Percentiles rank a stretch among this genome's conserved stretches.
phyloP scores from a whole-genome alignment of 2,888 invertebrate species.

The Lasius platythorax region DNA sequence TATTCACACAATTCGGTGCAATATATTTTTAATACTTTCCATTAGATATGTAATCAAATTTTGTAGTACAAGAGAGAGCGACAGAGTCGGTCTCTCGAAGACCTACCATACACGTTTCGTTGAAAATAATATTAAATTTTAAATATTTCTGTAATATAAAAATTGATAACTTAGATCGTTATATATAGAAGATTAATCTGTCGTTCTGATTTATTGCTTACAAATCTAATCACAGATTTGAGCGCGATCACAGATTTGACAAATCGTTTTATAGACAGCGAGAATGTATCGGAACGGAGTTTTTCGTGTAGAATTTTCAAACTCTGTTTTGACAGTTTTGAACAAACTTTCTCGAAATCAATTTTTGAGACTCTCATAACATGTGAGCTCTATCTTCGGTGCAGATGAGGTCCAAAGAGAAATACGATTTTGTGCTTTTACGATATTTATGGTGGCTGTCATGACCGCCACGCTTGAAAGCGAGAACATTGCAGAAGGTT shows the following conservation, averaged over 20 bases:
- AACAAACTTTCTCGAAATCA: background rate
- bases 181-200: background rate
- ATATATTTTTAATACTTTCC: conserved; percentile 17
- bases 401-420: background rate
- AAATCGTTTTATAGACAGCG: background rate
- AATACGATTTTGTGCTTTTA: background rate
- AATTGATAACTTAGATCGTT: background rate
- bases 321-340: background rate
- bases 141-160: background rate
- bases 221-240: background rate
- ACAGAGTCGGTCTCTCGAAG: background rate
- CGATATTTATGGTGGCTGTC: background rate
- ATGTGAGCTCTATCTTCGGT: background rate
- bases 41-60: background rate
- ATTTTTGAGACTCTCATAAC: background rate
- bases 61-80: background rate
- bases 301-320: background rate
- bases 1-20: conserved; percentile 2
- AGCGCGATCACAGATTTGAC: background rate
- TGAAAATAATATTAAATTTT: background rate
- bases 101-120: background rate
- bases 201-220: background rate
- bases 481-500: conserved; percentile 39
- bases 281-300: background rate
- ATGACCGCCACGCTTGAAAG: conserved; percentile 18